Evolutionary conservation across 2,797 vertebrate genomes (phyloP), one percentile per base, ranked within the genome.

Genomic region (Semaprochilodus insignis): DNA sequence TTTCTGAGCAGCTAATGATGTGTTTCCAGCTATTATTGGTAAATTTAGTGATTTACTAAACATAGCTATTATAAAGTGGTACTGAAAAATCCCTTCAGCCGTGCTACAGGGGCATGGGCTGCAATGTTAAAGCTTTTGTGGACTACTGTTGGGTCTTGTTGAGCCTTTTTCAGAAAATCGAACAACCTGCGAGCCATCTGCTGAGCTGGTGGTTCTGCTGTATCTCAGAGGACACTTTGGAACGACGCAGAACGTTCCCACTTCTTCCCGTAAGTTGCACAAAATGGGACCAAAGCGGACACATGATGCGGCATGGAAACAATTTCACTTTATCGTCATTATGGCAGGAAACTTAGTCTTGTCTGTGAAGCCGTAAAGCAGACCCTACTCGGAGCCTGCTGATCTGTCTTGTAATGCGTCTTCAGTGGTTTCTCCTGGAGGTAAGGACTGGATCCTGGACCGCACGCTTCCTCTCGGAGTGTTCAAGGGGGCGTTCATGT

Each of bases 341-440:
- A 48, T 74, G 69, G 69, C 51, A 57, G 62, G 65, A 74, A 66
- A 69, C 71, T n/a, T 62, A 31, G 72, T 67, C 62, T 74, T 52
- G 55, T 57, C 51, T 44, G 31, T 14, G 13, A 57, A 67, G 62
- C 40, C 62, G 54, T 67, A 57, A 55, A 66, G 16, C 62, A 66
- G 34, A 16, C 36, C 44, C 44, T 10, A 48, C 10, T 48, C 44
- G 10, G 44, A 48, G 2, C 36, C 79, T 25, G 14, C 27, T 31
- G 66, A 55, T 66, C 16, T 6, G 14, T 44, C 16, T 59, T 27
- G 16, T 19, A 48, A 70, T 44, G 51, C 48, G 25, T 31, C 72
- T 57, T 74, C 25, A 57, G 52, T 19, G 72, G 27, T 74, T 60
- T 60, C 34, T 44, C 21, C n/a, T 40, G 55, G 34, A 77, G 65